These are phyloP conservation scores for Charanyca ferruginea DNA, from an alignment of 2,888 invertebrate species.

Conservation along the genomic window DNA sequence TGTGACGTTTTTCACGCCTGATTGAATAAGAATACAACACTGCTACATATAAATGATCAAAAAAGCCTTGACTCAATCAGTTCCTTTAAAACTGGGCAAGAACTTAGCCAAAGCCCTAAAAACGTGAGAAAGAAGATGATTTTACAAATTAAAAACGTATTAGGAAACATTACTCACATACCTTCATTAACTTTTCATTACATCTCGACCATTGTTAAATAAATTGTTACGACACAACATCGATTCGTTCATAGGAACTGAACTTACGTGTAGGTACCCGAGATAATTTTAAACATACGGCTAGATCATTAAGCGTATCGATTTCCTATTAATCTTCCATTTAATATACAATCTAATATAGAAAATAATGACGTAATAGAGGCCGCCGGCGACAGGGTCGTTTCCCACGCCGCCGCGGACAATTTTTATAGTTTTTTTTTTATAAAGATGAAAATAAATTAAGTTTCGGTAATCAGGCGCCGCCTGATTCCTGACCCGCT, in stretches of 20 bases:
- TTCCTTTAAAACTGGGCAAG: constrained; percentile 1
- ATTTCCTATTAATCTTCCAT: constrained; percentile 89
- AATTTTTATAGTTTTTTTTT: constrained; percentile 82
- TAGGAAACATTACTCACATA: neutral
- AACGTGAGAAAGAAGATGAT: constrained; percentile 27
- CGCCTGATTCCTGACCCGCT: constrained; percentile 86
- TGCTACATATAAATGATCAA: too few species aligned
- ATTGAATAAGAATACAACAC: neutral
- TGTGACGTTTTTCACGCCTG: neutral
- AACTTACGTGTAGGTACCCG: constrained; percentile 45
- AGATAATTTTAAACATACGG: constrained; percentile 73
- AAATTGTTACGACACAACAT: constrained; percentile 29
- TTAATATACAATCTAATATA: constrained; percentile 90
- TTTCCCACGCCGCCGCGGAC: constrained; percentile 89
- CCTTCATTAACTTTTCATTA: constrained; percentile 33
- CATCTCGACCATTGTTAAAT: constrained; percentile 11
- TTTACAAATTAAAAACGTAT: constrained; percentile 2
- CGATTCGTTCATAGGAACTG: constrained; percentile 28
- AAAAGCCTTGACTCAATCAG: neutral
- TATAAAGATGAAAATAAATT: constrained; percentile 89
- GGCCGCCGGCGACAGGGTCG: constrained; percentile 90
- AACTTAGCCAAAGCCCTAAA: neutral
- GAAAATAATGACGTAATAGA: constrained; percentile 91
- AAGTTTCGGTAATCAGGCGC: constrained; percentile 90
- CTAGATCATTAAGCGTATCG: constrained; percentile 83